Percentiles rank a stretch among this genome's conserved stretches.
Conservation (phyloP, 35 echinoderm and acorn worm genomes). For the Antedon bifida region DNA sequence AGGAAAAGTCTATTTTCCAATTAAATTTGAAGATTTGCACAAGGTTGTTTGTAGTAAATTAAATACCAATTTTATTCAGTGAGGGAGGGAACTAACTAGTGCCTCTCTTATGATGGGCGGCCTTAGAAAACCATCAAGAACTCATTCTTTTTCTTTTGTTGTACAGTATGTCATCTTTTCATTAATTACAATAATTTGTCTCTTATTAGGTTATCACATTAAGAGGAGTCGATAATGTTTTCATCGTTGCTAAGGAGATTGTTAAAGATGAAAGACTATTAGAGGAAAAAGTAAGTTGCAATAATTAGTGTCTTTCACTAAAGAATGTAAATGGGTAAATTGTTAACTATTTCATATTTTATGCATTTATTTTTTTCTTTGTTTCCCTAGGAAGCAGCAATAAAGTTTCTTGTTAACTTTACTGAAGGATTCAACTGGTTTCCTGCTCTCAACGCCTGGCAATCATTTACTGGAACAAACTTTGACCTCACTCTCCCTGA, state of each 20-base stretch:
- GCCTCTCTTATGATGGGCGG: not conserved
- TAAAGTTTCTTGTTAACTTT: conserved; percentile 1
- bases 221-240: conserved; percentile 4
- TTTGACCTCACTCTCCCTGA: not conserved
- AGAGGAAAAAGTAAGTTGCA: not conserved
- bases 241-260: not conserved
- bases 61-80: too few species aligned
- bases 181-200: not conserved
- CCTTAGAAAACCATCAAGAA: too few species aligned
- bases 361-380: too few species aligned
- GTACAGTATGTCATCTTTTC: too few species aligned
- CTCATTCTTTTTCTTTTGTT: too few species aligned
- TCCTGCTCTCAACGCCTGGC: not conserved
- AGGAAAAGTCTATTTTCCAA: conserved; percentile 16
- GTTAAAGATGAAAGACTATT: not conserved
- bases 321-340: too few species aligned
- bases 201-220: not conserved
- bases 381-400: not conserved
- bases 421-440: conserved; percentile 14
- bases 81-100: not conserved
- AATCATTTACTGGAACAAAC: not conserved
- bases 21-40: not conserved
- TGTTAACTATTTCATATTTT: too few species aligned
- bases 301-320: not conserved
- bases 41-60: conserved; percentile 4